phyloP scores from a whole-genome alignment of 2,113 vertebrate species.

The Australoheros scitulus region DNA sequence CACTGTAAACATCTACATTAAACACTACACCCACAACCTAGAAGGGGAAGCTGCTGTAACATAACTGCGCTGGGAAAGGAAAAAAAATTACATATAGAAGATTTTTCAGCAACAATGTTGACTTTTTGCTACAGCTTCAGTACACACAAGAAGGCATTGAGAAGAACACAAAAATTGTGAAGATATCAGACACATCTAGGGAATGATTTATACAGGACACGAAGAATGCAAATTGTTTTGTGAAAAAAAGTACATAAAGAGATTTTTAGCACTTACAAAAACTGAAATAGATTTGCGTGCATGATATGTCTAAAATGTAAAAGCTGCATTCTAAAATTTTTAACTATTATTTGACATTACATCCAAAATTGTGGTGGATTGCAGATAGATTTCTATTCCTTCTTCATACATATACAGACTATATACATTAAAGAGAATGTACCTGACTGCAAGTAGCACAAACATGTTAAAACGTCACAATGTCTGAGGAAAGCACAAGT shows the following conservation, averaged over 20 bases:
- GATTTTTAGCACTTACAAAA: conserved; percentile 30
- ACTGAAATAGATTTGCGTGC: conserved; percentile 22
- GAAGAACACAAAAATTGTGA: conserved; percentile 41
- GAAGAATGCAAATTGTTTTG: conserved; percentile 26
- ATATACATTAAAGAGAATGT: conserved; percentile 35
- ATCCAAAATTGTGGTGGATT: conserved; percentile 41
- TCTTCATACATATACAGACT: conserved; percentile 33
- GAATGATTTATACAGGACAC: conserved; percentile 24
- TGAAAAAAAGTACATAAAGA: conserved; percentile 19
- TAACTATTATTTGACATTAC: conserved; percentile 48
- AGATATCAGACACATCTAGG: conserved; percentile 40
- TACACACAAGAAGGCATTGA: conserved; percentile 68
- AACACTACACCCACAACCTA: conserved; percentile 18
- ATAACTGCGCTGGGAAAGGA: conserved; percentile 6
- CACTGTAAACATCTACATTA: conserved; percentile 49
- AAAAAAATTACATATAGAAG: not conserved
- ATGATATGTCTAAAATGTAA: conserved; percentile 64
- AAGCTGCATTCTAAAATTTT: conserved; percentile 40
- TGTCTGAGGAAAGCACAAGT: conserved; percentile 23
- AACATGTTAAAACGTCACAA: conserved; percentile 10
- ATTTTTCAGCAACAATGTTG: conserved; percentile 25
- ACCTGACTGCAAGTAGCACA: conserved; percentile 16
- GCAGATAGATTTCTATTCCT: conserved; percentile 25
- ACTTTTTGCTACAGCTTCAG: conserved; percentile 55
- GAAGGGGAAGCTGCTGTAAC: conserved; percentile 29